Percentiles rank a stretch among this genome's conserved stretches.
These are phyloP conservation scores for Pangasius krempfi DNA, from an alignment of 2,797 vertebrate species.

Conservation along the genomic window DNA sequence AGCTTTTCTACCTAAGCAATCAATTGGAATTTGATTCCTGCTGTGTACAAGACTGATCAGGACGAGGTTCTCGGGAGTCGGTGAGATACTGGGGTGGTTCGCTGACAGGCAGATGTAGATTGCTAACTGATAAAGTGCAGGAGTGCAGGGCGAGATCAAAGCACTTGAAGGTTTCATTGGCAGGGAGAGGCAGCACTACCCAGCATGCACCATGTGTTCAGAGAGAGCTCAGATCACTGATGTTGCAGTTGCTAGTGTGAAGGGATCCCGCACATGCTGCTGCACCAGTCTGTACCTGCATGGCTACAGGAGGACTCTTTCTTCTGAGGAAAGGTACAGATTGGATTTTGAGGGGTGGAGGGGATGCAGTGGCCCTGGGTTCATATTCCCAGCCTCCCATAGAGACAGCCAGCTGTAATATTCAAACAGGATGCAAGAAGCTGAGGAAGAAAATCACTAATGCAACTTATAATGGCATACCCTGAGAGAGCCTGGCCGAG, in stretches of 20 bases:
- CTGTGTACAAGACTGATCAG: neutral
- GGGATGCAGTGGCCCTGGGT: constrained; percentile 3
- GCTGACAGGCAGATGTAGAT: constrained; percentile 67
- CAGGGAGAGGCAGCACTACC: constrained; percentile 59
- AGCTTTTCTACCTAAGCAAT: constrained; percentile 9
- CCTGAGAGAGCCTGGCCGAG: constrained; percentile 41
- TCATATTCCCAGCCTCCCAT: constrained; percentile 43
- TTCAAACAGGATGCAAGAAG: constrained; percentile 61
- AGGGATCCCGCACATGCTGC: constrained; percentile 60
- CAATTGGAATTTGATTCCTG: constrained; percentile 21
- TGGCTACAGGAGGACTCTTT: neutral
- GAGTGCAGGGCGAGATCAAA: constrained; percentile 66
- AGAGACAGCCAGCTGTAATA: constrained; percentile 64
- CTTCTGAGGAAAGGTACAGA: neutral
- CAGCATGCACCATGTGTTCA: constrained; percentile 61
- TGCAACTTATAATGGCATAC: constrained; percentile 55
- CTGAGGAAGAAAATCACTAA: constrained; percentile 59
- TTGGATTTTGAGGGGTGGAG: neutral
- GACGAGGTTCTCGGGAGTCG: constrained; percentile 3
- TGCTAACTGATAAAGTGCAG: constrained; percentile 63
- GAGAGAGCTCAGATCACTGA: constrained; percentile 44
- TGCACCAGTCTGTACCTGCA: neutral
- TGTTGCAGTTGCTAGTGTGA: constrained; percentile 55
- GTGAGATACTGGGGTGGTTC: constrained; percentile 57
- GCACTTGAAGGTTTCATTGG: constrained; percentile 64